A percentile compares a stretch with the other conserved stretches of the same genome.
phyloP scores from a whole-genome alignment of 2,113 vertebrate genomes.

The Cariama cristata region DNA sequence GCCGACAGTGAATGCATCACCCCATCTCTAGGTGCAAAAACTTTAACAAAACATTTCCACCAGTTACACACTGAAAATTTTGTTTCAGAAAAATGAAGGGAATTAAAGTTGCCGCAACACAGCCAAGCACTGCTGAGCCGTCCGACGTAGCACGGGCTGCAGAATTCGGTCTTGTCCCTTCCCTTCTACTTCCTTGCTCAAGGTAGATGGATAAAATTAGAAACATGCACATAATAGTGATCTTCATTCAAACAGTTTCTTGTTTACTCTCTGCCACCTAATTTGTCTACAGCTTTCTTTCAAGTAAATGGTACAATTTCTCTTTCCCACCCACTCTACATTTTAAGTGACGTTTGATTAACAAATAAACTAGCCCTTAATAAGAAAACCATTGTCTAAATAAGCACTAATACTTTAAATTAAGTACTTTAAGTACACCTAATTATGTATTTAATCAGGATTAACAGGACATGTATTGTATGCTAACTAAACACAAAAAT shows the following conservation, averaged over 20 bases:
- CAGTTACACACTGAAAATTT: neutral
- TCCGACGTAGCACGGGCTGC: neutral
- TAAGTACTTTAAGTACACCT: constrained; percentile 56
- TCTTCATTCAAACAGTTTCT: constrained; percentile 5
- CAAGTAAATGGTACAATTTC: constrained; percentile 51
- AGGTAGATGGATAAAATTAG: constrained; percentile 15
- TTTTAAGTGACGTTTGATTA: constrained; percentile 57
- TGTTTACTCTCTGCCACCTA: constrained; percentile 36
- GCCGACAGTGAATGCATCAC: neutral
- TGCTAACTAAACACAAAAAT: constrained; percentile 31
- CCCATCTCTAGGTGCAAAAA: neutral
- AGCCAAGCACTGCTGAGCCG: accelerated
- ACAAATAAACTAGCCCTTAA: constrained; percentile 51
- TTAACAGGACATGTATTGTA: constrained; percentile 27
- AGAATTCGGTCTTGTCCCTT: neutral
- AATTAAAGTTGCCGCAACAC: neutral
- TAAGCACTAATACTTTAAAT: constrained; percentile 56
- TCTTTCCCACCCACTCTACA: constrained; percentile 36
- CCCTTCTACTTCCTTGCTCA: neutral
- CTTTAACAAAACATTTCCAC: neutral
- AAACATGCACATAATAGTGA: neutral
- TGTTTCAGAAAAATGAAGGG: neutral
- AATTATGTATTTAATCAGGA: constrained; percentile 57
- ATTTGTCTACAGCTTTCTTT: constrained; percentile 52
- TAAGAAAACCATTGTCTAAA: constrained; percentile 67